phyloP scores from a whole-genome alignment of 2,888 invertebrate genomes.

The Callyntrura sp. region DNA sequence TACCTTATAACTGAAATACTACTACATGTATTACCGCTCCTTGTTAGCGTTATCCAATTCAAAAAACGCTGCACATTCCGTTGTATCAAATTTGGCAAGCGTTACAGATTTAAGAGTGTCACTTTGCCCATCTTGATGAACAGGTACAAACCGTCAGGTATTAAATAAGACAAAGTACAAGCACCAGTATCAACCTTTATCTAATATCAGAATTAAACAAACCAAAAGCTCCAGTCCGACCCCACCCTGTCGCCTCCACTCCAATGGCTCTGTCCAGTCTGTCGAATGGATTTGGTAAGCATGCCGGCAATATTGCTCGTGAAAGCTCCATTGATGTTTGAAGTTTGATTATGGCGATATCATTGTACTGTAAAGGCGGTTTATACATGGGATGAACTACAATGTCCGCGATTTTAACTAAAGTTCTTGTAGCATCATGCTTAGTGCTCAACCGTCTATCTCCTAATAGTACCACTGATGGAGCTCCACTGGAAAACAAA shows the following conservation, averaged over 20 bases:
- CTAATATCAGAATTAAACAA: background rate
- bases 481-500: slow-evolving; percentile 66
- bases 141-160: background rate
- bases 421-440: slow-evolving; percentile 30
- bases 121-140: slow-evolving; percentile 75
- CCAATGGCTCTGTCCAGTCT: slow-evolving; percentile 55
- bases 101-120: slow-evolving; percentile 77
- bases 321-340: slow-evolving; percentile 60
- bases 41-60: slow-evolving; percentile 35
- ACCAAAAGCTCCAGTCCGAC: slow-evolving; percentile 76
- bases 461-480: slow-evolving; percentile 68
- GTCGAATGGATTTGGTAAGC: slow-evolving; percentile 77
- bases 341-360: slow-evolving; percentile 82
- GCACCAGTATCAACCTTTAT: too few species aligned
- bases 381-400: slow-evolving; percentile 80
- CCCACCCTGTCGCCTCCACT: slow-evolving; percentile 80
- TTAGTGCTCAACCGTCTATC: slow-evolving; percentile 58
- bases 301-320: slow-evolving; percentile 79
- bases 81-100: slow-evolving; percentile 52
- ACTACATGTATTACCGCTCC: too few species aligned
- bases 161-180: too few species aligned
- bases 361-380: slow-evolving; percentile 79
- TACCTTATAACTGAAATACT: too few species aligned
- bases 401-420: slow-evolving; percentile 69
- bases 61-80: slow-evolving; percentile 75